Conservation (phyloP, 2,113 vertebrate species). For the Amblyornis subalaris region DNA sequence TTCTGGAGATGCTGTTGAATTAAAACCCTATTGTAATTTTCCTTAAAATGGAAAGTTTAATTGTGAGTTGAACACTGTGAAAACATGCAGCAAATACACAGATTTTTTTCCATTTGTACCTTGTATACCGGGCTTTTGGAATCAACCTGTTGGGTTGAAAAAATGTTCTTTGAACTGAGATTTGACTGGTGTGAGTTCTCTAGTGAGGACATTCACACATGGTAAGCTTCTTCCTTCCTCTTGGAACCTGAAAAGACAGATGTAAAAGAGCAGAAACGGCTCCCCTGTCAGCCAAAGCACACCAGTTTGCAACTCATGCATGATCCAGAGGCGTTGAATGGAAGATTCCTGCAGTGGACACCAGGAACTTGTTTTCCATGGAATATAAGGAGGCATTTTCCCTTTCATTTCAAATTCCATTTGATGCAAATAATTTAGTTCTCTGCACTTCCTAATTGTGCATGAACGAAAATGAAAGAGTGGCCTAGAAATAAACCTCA, state of each 20-base stretch:
- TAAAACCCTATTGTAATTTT: not conserved
- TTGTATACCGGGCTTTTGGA: conserved; percentile 8
- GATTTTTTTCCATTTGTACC: not conserved
- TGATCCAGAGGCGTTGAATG: not conserved
- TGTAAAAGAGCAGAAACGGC: not conserved
- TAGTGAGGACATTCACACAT: not conserved
- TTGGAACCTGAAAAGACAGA: not conserved
- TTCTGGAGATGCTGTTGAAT: not conserved
- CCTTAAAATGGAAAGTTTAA: conserved; percentile 9
- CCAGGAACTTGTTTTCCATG: not conserved
- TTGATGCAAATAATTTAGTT: not conserved
- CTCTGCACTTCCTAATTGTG: not conserved
- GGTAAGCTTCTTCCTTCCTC: not conserved
- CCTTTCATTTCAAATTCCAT: not conserved
- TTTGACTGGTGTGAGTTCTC: not conserved
- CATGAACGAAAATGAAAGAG: not conserved
- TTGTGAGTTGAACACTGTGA: conserved; percentile 4
- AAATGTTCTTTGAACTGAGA: not conserved
- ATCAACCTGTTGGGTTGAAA: not conserved
- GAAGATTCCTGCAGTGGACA: not conserved
- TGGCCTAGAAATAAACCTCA: not conserved
- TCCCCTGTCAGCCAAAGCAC: not conserved
- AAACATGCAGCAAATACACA: not conserved
- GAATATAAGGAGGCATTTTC: not conserved
- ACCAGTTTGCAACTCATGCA: not conserved